Evolutionary conservation across 2,888 invertebrate genomes (phyloP).

Genomic region (Leptopilina syphax): DNA sequence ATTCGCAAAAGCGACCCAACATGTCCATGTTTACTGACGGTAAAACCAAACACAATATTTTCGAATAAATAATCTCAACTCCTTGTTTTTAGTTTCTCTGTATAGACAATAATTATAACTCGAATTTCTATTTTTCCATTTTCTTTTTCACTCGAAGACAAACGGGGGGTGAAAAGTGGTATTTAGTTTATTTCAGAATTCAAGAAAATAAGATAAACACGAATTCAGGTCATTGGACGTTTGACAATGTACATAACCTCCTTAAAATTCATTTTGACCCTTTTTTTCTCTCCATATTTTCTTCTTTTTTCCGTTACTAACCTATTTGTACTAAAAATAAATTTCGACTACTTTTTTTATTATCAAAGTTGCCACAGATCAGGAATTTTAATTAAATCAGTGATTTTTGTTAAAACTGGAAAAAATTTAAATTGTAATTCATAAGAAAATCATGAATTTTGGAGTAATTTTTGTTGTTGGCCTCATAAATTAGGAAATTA

Average conservation of each 20-base stretch:
- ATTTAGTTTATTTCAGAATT: not conserved
- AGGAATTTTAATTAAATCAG: too few species aligned
- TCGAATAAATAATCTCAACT: not conserved
- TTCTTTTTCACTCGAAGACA: not conserved
- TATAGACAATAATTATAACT: too few species aligned
- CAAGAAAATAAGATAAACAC: not conserved
- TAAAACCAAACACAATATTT: not conserved
- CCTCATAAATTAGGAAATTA: too few species aligned
- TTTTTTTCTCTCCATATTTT: not conserved
- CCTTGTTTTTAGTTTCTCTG: not conserved
- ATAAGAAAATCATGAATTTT: too few species aligned
- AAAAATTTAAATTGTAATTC: too few species aligned
- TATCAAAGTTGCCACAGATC: too few species aligned
- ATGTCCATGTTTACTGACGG: constrained; percentile 39
- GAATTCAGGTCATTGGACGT: not conserved
- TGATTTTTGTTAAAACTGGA: too few species aligned
- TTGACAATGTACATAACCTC: constrained; percentile 18
- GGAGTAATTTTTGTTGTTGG: too few species aligned
- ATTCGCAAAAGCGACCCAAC: constrained; percentile 22
- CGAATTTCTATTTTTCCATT: not conserved
- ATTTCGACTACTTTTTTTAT: too few species aligned
- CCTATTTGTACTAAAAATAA: too few species aligned
- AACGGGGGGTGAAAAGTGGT: not conserved
- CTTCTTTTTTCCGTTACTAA: not conserved
- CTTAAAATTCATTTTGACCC: not conserved